Base-by-base conservation (phyloP, 2,113 vertebrate genomes). In the Sander vitreus region DNA sequence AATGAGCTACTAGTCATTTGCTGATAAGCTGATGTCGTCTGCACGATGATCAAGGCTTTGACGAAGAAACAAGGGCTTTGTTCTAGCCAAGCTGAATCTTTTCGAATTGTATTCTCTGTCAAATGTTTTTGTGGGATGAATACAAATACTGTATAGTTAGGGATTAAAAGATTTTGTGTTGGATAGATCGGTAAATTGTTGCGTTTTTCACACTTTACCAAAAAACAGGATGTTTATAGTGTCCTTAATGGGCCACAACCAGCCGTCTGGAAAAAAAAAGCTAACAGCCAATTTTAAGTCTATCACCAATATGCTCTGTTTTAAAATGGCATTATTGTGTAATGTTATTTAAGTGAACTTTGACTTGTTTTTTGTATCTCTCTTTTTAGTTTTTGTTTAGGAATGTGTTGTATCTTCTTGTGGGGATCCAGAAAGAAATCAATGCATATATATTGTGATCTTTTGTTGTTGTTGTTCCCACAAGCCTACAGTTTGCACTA, bases 11-110 rank as follows among this genome's bases (percentile, higher is more conserved):
- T 30, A 36, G 48, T 62, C 15, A 54, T 55, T 14, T 23, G 47
- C 60, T 87, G 80, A 87, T 89, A 79, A 79, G 73, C 23, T 19
- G 78, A 85, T 85, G 79, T 78, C n/a, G 14, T 85, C 30, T 50
- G 51, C 30, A 0, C 39, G 19, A 12, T 76, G 85, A 85, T 84
- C 18, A 70, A 58, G 33, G 54, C 80, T 83, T 21, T 73, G 57
- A 50, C 39, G 50, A 54, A 39, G 59, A 43, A 76, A 50, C 67
- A 33, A 16, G 1, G 33, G 21, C 33, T 4, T 64, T 74, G 53
- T 78, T 60, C 48, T 30, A 21, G 21, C 9, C 33, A 16, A 36
- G 12, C 51, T n/a, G n/a, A 58, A 27, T n/a, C 5, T 58, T 21
- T 73, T 47, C 19, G 1, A 11, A 45, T 13, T 12, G 48, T 43